phyloP scores from a whole-genome alignment of 2,113 vertebrate genomes.

The Elephantulus edwardii region DNA sequence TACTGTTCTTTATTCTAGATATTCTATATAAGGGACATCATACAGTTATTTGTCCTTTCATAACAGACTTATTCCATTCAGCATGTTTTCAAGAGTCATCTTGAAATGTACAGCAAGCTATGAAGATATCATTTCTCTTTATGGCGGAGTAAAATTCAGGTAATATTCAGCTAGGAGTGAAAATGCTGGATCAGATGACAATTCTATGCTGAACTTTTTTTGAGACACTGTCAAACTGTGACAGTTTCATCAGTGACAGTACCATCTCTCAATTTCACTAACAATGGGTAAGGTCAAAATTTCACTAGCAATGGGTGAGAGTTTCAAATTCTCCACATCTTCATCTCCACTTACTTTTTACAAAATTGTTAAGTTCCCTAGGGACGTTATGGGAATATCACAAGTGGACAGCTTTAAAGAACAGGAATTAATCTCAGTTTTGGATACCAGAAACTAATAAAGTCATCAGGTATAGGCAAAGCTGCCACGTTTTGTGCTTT shows the following conservation, averaged over 20 bases:
- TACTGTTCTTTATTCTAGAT: neutral
- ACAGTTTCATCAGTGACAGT: neutral
- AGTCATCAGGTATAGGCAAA: no score
- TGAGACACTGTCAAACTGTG: neutral
- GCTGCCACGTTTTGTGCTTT: no score
- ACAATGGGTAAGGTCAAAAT: no score
- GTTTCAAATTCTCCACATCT: no score
- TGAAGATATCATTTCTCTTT: neutral
- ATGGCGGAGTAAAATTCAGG: neutral
- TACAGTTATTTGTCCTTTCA: neutral
- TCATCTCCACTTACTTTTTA: no score
- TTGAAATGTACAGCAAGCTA: neutral
- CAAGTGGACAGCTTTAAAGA: no score
- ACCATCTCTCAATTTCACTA: neutral
- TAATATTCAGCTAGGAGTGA: no score
- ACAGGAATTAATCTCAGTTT: no score
- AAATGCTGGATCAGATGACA: no score
- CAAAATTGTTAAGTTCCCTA: no score
- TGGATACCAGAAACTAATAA: no score
- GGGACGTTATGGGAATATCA: no score
- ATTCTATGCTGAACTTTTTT: neutral
- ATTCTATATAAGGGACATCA: neutral
- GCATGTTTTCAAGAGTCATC: neutral
- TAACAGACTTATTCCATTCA: neutral
- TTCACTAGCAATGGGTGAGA: neutral